Base-by-base conservation (phyloP, 2,113 vertebrate species). In the Ceuthmochares aereus region DNA sequence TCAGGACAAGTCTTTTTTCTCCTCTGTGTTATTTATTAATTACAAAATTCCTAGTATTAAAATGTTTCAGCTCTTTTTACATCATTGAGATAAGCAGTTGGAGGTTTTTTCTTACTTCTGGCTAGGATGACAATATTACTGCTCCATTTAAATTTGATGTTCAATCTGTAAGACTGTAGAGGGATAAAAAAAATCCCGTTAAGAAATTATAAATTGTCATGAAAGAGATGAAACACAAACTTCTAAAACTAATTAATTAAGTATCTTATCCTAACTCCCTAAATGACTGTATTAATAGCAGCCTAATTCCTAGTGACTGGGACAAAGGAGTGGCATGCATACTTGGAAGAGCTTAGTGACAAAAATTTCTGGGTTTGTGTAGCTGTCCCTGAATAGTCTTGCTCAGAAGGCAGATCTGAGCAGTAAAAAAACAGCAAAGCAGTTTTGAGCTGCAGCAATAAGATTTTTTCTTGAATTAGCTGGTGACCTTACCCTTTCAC, bases 211-310 rank as follows among this genome's bases (percentile, higher is more conserved):
- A 87, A 87, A 85, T 55, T 55, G 36, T 10, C 25, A 56, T 69
- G 72, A 88, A 60, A 75, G 52, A 3, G 10, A 84, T 64, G 29
- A 96, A 95, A 94, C 34, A 58, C 64, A 93, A 80, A 73, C 32
- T 86, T 56, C 64, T 90, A 70, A 91, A 93, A 74, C 42, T 63
- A 92, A 90, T 96, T 76, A 95, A 91, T 95, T 85, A 37, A 80
- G 84, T 93, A 67, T 77, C 73, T 93, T 84, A 60, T 36, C 59
- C 84, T 83, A 86, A 68, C 21, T 91, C 74, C 70, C 87, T 32
- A 72, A 55, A 83, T 1, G 13, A 87, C 37, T 3, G 1, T 70
- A 72, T 76, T 88, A 86, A 94, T 94, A 94, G 47, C 59, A 86
- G 56, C 23, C 63, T 94, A 90, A 88, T 90, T 95, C 63, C 81